Evolutionary conservation across 2,888 invertebrate genomes (phyloP).

Genomic region (Mesopsocus fuscifrons): DNA sequence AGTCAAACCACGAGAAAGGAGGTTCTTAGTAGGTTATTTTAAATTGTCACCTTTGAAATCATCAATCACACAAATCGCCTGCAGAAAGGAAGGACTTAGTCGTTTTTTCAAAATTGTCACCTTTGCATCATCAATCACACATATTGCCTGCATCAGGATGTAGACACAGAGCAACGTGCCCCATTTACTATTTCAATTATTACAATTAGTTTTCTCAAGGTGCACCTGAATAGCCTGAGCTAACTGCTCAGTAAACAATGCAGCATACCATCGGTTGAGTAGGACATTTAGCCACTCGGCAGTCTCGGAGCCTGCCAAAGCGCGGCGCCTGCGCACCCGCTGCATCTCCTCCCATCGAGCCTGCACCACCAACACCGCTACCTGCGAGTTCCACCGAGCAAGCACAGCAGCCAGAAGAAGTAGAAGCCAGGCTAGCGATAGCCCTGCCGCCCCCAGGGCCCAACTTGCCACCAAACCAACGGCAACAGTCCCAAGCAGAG

Average conservation of each 20-base stretch:
- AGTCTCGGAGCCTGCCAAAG: conserved; percentile 29
- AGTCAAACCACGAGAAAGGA: too few species aligned
- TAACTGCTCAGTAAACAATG: background rate
- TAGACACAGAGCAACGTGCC: too few species aligned
- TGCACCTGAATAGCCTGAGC: too few species aligned
- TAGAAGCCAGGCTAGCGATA: conserved; percentile 25
- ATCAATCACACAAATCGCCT: too few species aligned
- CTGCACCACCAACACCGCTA: conserved; percentile 22
- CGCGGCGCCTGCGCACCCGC: conserved; percentile 27
- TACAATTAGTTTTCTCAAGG: too few species aligned
- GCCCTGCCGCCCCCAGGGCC: conserved; percentile 23
- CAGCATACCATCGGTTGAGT: conserved; percentile 32
- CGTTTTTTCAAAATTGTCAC: too few species aligned
- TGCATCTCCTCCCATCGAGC: conserved; percentile 23
- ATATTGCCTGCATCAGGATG: too few species aligned
- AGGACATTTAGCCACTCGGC: conserved; percentile 33
- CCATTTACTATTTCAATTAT: too few species aligned
- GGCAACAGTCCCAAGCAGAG: conserved; percentile 21
- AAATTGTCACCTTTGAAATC: too few species aligned
- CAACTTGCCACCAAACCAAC: conserved; percentile 22
- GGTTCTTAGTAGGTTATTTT: too few species aligned
- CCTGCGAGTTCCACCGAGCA: conserved; percentile 21
- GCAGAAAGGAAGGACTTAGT: too few species aligned
- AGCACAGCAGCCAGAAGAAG: conserved; percentile 22
- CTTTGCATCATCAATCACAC: too few species aligned